Evolutionary conservation across 2,113 vertebrate genomes (phyloP), one percentile per base, ranked within the genome.

Genomic region (Oncorhynchus tshawytscha): DNA sequence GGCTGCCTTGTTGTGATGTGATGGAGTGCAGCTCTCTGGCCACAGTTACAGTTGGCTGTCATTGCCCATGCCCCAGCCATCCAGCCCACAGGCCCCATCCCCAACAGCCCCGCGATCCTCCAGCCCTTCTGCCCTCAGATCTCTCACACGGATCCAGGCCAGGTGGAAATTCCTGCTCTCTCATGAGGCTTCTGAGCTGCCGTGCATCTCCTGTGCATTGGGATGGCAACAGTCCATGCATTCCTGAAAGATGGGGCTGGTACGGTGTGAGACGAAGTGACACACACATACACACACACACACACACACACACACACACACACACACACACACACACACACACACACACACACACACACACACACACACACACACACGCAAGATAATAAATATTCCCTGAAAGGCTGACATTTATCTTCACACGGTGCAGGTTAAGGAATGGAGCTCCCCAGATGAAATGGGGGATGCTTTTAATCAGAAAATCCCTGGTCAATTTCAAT

Each of bases 351-450:
- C 80, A 68, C 84, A 82, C 9, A 64, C 39, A 66, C 25, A 18
- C 60, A 78, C 25, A 68, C 68, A 69, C 73, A 34, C 31, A 34
- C 34, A 39, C 34, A 39, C 1, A 39, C 34, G 2, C 9, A 45
- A 11, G 39, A 90, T 90, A 87, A 90, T 88, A 88, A 90, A 91
- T 89, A 89, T 86, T 85, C 79, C 73, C 81, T 79, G 86, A 92
- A 91, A 93, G 90, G 78, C 71, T 93, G 84, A 90, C 71, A 77
- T 92, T 92, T 92, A 93, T 92, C 91, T 92, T 91, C 84, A 89
- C 87, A 90, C 89, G 2, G 9, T 45, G 89, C 78, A 91, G 85
- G 83, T 87, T 86, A 74, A 80, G 88, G 91, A 87, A 87, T 86
- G 87, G 64, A 83, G 87, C 87, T 80, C 72, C 74, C 76, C 81